Base-by-base conservation (phyloP, 2,797 vertebrate species). In the Muscicapa comitata region DNA sequence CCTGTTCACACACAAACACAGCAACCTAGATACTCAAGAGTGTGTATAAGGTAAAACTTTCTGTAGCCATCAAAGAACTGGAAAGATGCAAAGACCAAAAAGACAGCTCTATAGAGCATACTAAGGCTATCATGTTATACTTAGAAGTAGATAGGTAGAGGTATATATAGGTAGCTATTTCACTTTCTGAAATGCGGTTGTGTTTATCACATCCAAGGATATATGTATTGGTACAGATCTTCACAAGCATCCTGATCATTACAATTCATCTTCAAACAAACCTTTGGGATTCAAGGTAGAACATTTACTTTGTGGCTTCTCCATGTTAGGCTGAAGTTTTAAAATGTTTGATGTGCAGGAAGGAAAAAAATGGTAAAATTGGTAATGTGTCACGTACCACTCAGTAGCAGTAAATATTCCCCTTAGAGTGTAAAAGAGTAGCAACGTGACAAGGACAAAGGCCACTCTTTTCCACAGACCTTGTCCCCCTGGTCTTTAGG, bases 281-380 rank as follows among this genome's bases (percentile, higher is more conserved):
- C 4, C 4, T 53, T 15, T n/a, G 25, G 10, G 10, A 43, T 80
- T 67, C 25, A 38, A 65, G 26, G 24, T 10, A 71, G 40, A 75
- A 37, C 6, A 75, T 33, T n/a, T 15, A 33, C 13, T 89, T 63
- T 63, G 13, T 58, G n/a, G 58, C 35, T 38, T 50, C 24, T 51
- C 3, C 20, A 15, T 25, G 12, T 42, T 59, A 63, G 37, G 16
- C 31, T 75, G 35, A 89, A 21, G 23, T 58, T 23, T 53, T 84
- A 50, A 68, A 83, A 63, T 14, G 0, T 43, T 51, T 84, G 7
- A n/a, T 40, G 10, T 1, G 3, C 4, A 11, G 3, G 0, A 35
- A 35, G 11, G 2, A 3, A 35, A 15, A 40, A 14, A 35, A 55
- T 19, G 5, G 5, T 67, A 25, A 54, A 25, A 3, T 47, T 48